Conservation (phyloP, 2,888 invertebrate species). For the Anthophora plumipes region DNA sequence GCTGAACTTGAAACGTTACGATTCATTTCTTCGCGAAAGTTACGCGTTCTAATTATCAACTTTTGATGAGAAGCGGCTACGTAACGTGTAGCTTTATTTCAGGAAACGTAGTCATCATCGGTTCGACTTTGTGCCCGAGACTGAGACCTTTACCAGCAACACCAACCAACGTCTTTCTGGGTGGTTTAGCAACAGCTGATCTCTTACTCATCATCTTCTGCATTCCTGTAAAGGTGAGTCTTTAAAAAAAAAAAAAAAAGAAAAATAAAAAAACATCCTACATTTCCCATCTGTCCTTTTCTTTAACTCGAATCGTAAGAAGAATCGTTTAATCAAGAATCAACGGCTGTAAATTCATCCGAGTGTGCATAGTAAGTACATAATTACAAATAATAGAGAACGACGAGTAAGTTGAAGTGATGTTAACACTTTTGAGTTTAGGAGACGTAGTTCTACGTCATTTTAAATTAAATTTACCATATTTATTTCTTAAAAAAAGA, state of each 20-base stretch:
- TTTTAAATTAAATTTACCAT: no score
- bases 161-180: constrained; percentile 89
- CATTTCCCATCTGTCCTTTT: no score
- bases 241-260: neutral
- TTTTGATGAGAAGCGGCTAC: constrained; percentile 23
- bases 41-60: constrained; percentile 9
- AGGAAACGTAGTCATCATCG: constrained; percentile 85
- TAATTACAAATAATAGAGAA: no score
- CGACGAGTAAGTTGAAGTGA: no score
- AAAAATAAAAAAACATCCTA: no score
- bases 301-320: no score
- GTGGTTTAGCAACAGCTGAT: constrained; percentile 89
- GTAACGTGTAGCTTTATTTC: constrained; percentile 63
- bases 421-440: no score
- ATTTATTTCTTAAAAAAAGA: no score
- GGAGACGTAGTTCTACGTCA: no score
- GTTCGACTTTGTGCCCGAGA: constrained; percentile 84
- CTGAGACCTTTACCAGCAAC: constrained; percentile 80
- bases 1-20: neutral
- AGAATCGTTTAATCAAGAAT: no score
- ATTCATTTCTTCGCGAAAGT: neutral
- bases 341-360: no score
- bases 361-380: no score
- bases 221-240: constrained; percentile 89
- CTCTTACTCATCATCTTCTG: constrained; percentile 89